Base-by-base conservation (phyloP, 1,140 invertebrate genomes). In the Neodiprion fabricii region DNA sequence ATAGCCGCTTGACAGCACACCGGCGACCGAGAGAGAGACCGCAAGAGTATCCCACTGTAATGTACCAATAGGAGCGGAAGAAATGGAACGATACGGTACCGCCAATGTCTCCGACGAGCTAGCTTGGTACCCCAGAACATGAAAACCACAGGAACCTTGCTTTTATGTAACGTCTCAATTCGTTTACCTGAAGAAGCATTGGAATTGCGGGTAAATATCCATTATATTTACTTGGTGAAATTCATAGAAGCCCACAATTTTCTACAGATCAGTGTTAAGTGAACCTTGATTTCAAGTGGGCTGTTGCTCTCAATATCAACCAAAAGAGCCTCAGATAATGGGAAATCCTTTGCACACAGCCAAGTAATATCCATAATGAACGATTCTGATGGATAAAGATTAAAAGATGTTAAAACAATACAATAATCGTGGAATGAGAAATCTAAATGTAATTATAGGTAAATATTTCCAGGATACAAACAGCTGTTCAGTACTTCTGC, bases 401-500 rank as follows among this genome's bases (percentile, higher is more conserved):
- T 14, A 11, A 9, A 9, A n/a, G 53, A n/a, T 61, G 9, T n/a
- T 61, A n/a, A 61, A 61, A 14, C 11, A n/a, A 61, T n/a, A n/a
- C 53, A 61, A 61, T 61, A n/a, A 9, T 61, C n/a, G 53, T 61
- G 2, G 9, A 61, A 61, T n/a, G n/a, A 61, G 53, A 14, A n/a
- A 61, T 3, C 11, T 11, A 61, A 3, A n/a, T 69, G 5, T 69
- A 48, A 80, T 83, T 48, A 84, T 53, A 82, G 75, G 75, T 79
- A 79, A 53, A 83, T 78, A 66, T 74, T 83, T 81, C 74, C 74
- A 48, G 74, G 75, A 71, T 85, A 85, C 70, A 79, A 47, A 77
- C 78, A 74, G 80, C 80, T 81, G 53, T 78, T 79, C 40, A 87
- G 47, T 80, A 75, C 67, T 94, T 93, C 97, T 97, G 99, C 82